phyloP scores from a whole-genome alignment of 2,888 invertebrate species.

The Aleiodes leptofemur region DNA sequence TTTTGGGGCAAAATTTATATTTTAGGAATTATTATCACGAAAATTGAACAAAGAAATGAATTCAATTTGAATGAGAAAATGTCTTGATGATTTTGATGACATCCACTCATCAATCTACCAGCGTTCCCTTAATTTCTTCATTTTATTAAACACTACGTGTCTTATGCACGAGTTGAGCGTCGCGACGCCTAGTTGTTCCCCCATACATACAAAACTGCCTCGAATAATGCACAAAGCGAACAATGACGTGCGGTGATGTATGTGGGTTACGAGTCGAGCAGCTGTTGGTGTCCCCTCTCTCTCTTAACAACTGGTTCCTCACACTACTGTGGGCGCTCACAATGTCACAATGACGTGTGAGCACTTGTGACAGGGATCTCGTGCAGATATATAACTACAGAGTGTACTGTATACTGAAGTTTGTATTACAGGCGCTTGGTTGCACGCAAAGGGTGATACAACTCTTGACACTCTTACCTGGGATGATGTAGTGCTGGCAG shows the following conservation, averaged over 20 bases:
- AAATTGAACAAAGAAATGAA: too few relatives aligned
- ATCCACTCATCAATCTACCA: neutral
- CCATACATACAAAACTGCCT: conserved; percentile 63
- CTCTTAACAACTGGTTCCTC: conserved; percentile 69
- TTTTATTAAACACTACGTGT: conserved; percentile 8
- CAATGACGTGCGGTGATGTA: conserved; percentile 74
- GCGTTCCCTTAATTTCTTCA: conserved; percentile 4
- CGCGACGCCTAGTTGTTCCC: conserved; percentile 28
- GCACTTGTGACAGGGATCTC: conserved; percentile 71
- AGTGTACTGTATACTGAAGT: conserved; percentile 63
- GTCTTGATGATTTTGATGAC: neutral
- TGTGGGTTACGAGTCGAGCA: conserved; percentile 74
- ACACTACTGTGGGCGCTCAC: conserved; percentile 69
- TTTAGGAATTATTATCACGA: too few relatives aligned
- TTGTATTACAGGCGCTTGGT: conserved; percentile 71
- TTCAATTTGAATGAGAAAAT: neutral
- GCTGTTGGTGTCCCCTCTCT: conserved; percentile 63
- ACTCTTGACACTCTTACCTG: conserved; percentile 66
- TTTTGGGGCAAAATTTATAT: too few relatives aligned
- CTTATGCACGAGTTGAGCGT: conserved; percentile 13
- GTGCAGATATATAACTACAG: conserved; percentile 64
- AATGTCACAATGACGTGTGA: conserved; percentile 73
- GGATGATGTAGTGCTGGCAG: neutral
- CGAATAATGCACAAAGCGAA: conserved; percentile 68
- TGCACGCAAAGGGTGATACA: conserved; percentile 66